These are phyloP conservation scores for Dendrocopos noguchii DNA, from an alignment of 2,113 vertebrate genomes.

Conservation along the genomic window DNA sequence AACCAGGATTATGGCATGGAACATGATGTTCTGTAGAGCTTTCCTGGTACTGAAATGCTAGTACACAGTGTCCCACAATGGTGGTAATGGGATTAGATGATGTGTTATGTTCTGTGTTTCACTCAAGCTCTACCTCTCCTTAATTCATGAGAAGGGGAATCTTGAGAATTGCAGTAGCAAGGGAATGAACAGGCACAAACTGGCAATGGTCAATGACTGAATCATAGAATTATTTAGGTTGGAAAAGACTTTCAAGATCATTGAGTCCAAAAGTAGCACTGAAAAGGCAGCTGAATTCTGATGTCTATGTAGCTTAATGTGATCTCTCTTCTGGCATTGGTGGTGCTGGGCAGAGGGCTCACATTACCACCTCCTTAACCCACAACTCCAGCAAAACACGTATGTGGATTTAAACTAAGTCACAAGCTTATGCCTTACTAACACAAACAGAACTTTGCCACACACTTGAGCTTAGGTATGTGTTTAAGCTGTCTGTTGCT, in stretches of 20 bases:
- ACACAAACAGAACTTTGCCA: not conserved
- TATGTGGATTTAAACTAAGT: not conserved
- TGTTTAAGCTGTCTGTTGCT: not conserved
- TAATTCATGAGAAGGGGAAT: not conserved
- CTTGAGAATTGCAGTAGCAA: not conserved
- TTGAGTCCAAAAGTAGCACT: not conserved
- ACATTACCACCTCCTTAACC: not conserved
- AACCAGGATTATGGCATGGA: not conserved
- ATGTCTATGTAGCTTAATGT: not conserved
- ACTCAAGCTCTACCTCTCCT: not conserved
- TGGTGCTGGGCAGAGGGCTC: not conserved
- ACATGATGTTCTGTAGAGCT: not conserved
- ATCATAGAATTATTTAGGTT: not conserved
- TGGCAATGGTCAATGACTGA: not conserved
- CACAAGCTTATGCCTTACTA: not conserved
- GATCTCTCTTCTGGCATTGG: accelerated
- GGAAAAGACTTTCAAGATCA: not conserved
- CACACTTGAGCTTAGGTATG: not conserved
- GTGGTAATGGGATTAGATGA: not conserved
- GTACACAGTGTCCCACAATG: accelerated
- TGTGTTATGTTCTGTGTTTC: not conserved
- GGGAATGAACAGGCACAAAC: not conserved
- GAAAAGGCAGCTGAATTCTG: not conserved
- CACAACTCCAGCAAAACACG: not conserved
- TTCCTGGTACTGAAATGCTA: not conserved